These are phyloP conservation scores for Psittacula cyanocephala DNA, from an alignment of 2,113 vertebrate species.

Conservation along the genomic window DNA sequence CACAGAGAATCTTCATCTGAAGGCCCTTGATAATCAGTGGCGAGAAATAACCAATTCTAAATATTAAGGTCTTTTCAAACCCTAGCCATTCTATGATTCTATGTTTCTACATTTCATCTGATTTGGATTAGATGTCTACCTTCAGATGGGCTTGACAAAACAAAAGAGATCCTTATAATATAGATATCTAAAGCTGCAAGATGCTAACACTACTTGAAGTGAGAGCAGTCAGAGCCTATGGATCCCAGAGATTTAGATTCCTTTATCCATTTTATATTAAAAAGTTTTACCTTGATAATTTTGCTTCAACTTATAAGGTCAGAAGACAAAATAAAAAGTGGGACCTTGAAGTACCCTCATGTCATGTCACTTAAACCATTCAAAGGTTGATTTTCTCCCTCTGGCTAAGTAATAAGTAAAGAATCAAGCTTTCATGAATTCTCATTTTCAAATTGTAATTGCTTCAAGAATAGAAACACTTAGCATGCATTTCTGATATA, in stretches of 20 bases:
- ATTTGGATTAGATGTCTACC: not conserved
- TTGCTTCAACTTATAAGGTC: not conserved
- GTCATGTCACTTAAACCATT: not conserved
- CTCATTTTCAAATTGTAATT: constrained; percentile 13
- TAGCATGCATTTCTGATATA: not conserved
- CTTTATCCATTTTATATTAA: constrained; percentile 43
- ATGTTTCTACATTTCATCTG: not conserved
- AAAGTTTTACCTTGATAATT: constrained; percentile 3
- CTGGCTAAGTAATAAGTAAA: not conserved
- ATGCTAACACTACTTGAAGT: not conserved
- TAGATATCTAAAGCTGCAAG: not conserved
- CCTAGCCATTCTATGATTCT: not conserved
- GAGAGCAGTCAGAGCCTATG: not conserved
- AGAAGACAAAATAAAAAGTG: not conserved
- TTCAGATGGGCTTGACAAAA: not conserved
- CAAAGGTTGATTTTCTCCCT: not conserved
- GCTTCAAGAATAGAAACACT: constrained; percentile 2
- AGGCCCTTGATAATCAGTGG: not conserved
- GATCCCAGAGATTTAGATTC: not conserved
- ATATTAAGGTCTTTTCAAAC: not conserved
- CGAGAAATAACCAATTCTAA: not conserved
- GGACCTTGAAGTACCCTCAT: not conserved
- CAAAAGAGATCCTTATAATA: not conserved
- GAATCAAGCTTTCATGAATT: constrained; percentile 2
- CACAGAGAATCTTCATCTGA: not conserved